Evolutionary conservation across 2,113 vertebrate genomes (phyloP).

Genomic region (Thamnophis sirtalis): DNA sequence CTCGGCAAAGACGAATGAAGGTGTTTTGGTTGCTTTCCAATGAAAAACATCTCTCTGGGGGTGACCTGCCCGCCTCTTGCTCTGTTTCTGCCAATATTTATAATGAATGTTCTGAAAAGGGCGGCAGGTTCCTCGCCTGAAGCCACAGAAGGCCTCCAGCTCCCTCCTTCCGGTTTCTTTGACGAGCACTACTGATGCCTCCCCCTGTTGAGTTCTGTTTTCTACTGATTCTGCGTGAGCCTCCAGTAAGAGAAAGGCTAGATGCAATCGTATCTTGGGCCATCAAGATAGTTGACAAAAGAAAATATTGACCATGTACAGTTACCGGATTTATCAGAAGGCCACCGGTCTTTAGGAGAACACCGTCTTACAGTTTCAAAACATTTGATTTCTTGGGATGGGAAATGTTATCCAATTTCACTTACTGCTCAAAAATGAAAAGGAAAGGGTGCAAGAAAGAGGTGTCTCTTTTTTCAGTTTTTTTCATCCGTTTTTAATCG

Average conservation of each 20-base stretch:
- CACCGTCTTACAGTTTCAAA: slow-evolving; percentile 57
- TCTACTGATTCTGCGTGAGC: slow-evolving; percentile 6
- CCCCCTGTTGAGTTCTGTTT: slow-evolving; percentile 32
- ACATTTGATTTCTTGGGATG: slow-evolving; percentile 15
- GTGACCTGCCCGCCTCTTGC: slow-evolving; percentile 46
- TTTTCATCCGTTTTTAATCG: neutral
- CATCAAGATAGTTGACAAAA: slow-evolving; percentile 15
- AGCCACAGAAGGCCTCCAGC: slow-evolving; percentile 49
- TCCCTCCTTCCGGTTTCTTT: slow-evolving; percentile 6
- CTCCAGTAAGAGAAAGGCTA: neutral
- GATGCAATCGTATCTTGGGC: slow-evolving; percentile 5
- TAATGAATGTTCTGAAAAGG: slow-evolving; percentile 36
- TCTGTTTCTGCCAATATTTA: slow-evolving; percentile 18
- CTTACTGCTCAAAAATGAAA: neutral
- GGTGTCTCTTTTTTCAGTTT: neutral
- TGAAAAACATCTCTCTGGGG: neutral
- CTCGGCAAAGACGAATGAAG: slow-evolving; percentile 24
- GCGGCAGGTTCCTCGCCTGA: slow-evolving; percentile 35
- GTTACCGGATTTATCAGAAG: neutral
- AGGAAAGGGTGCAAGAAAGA: neutral
- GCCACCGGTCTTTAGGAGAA: slow-evolving; percentile 42
- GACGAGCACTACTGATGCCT: slow-evolving; percentile 24
- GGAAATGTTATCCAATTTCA: neutral
- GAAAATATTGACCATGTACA: neutral
- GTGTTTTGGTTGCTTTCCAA: neutral